phyloP scores from a whole-genome alignment of 2,888 invertebrate species.

The Timema cristinae region DNA sequence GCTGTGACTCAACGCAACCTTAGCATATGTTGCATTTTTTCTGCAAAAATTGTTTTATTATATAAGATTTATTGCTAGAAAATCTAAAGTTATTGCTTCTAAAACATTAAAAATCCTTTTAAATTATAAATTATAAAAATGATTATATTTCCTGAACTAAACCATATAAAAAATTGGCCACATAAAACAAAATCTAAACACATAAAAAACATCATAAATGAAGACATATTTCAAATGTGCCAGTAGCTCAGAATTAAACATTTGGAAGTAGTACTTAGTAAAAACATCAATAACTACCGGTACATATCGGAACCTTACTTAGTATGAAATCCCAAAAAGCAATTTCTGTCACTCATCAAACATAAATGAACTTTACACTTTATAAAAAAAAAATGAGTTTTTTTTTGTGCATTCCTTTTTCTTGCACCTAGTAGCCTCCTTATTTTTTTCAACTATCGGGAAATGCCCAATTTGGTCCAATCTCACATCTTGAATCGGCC shows the following conservation, averaged over 20 bases:
- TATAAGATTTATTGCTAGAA: no score
- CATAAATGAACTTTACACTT: conserved; percentile 8
- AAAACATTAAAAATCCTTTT: no score
- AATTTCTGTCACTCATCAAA: conserved; percentile 1
- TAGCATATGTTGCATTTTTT: no score
- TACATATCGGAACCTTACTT: neutral
- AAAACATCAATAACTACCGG: no score
- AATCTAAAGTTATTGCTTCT: no score
- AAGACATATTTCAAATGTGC: neutral
- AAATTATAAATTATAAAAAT: neutral
- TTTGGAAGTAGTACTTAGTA: no score
- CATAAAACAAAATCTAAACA: neutral
- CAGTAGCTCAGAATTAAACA: no score
- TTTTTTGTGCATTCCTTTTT: neutral
- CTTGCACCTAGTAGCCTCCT: conserved; percentile 6
- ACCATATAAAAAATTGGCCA: neutral
- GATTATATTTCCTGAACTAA: neutral
- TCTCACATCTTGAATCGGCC: neutral
- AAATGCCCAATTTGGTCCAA: neutral
- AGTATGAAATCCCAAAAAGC: conserved; percentile 5
- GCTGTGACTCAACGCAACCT: no score
- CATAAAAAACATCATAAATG: neutral
- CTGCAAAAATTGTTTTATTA: no score
- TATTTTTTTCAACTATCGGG: neutral
- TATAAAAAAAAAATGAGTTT: neutral